These are phyloP conservation scores for Drosophila pandora DNA, from an alignment of 1,140 invertebrate genomes.

Conservation along the genomic window DNA sequence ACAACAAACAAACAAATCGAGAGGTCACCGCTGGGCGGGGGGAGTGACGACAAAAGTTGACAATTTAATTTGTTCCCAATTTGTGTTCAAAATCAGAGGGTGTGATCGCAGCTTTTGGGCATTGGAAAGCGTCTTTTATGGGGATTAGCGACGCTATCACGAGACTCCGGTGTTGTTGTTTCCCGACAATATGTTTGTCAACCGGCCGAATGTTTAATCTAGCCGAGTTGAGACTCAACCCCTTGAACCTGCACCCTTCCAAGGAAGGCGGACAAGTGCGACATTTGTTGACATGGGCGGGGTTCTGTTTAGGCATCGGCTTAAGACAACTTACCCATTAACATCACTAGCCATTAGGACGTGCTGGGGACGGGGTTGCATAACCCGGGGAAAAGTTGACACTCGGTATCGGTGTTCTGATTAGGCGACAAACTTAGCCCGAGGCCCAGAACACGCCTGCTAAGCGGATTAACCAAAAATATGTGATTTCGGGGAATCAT, in stretches of 20 bases:
- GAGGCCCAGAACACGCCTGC: conserved; percentile 13
- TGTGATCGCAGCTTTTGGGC: conserved; percentile 24
- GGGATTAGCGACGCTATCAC: conserved; percentile 42
- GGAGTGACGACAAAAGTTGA: conserved; percentile 63
- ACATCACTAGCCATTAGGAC: conserved; percentile 45
- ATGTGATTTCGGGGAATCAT: conserved; percentile 8
- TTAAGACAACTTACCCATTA: conserved; percentile 64
- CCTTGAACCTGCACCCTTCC: neutral
- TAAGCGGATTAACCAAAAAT: conserved; percentile 67
- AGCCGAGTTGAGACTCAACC: conserved; percentile 8
- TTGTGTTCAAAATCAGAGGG: conserved; percentile 45
- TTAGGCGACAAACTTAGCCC: conserved; percentile 63
- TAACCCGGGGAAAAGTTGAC: conserved; percentile 54
- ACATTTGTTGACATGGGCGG: conserved; percentile 68
- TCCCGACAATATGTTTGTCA: conserved; percentile 54
- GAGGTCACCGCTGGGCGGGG: conserved; percentile 25
- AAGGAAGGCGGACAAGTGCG: conserved; percentile 66
- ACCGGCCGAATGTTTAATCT: conserved; percentile 58
- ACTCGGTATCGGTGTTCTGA: conserved; percentile 15
- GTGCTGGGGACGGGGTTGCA: conserved; percentile 20
- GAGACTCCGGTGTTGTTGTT: conserved; percentile 21
- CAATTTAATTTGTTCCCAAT: conserved; percentile 79
- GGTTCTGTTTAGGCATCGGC: conserved; percentile 58
- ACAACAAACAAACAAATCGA: conserved; percentile 58
- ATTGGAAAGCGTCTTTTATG: conserved; percentile 34